These are phyloP conservation scores for Mareca strepera DNA, from an alignment of 2,797 vertebrate species.

Conservation along the genomic window DNA sequence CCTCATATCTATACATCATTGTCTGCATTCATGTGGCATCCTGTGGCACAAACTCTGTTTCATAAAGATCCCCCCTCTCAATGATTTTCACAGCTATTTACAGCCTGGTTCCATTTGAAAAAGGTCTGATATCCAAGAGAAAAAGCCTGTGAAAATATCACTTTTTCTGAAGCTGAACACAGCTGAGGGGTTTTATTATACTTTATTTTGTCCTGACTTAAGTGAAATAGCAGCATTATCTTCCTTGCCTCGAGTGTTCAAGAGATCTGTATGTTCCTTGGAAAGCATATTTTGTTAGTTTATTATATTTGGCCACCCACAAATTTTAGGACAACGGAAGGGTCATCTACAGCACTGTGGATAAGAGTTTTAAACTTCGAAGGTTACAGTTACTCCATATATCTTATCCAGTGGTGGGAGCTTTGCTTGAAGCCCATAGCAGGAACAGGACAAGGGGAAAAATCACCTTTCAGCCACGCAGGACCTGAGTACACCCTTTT, in stretches of 20 bases:
- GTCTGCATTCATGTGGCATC: neutral
- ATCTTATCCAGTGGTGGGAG: fast-evolving
- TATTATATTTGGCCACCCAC: neutral
- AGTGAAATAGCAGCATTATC: neutral
- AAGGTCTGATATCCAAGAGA: neutral
- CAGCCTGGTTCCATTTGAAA: neutral
- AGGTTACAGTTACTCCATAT: neutral
- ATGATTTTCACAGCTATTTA: constrained; percentile 41
- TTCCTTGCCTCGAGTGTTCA: fast-evolving
- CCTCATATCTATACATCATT: neutral
- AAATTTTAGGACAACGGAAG: neutral
- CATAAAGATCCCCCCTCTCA: neutral
- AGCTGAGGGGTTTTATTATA: neutral
- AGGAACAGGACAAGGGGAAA: fast-evolving
- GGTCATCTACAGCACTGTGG: neutral
- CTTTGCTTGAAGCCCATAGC: neutral
- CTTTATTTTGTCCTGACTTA: neutral
- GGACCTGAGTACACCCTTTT: neutral
- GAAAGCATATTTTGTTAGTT: neutral
- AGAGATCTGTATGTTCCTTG: fast-evolving
- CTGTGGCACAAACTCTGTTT: neutral
- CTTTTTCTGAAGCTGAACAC: neutral
- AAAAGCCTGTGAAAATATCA: neutral
- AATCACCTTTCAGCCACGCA: fast-evolving
- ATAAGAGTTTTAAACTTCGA: fast-evolving